phyloP scores from a whole-genome alignment of 2,888 invertebrate genomes.

The Perizoma flavofasciatum region DNA sequence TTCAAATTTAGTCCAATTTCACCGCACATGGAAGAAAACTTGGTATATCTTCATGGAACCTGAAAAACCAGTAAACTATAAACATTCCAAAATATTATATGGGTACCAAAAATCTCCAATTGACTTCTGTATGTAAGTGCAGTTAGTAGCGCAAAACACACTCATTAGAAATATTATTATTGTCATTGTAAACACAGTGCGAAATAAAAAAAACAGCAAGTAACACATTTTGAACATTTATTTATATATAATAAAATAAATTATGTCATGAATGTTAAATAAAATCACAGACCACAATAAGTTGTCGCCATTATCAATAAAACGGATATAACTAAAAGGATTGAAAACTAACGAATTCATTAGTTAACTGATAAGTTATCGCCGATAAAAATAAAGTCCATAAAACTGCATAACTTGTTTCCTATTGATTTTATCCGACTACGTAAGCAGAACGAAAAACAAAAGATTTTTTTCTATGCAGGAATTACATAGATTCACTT shows the following conservation, averaged over 20 bases:
- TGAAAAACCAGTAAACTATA: conserved; percentile 49
- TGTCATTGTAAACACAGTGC: conserved; percentile 3
- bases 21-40: conserved; percentile 22
- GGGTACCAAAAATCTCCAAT: background rate
- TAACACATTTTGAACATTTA: conserved; percentile 51
- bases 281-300: conserved; percentile 56
- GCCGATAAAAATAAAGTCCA: background rate
- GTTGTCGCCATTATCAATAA: conserved; percentile 26
- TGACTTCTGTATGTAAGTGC: background rate
- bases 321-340: background rate
- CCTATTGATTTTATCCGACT: conserved; percentile 2
- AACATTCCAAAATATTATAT: conserved; percentile 11
- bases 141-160: conserved; percentile 26
- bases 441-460: background rate
- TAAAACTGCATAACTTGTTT: conserved; percentile 3
- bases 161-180: too few species aligned
- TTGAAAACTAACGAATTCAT: conserved; percentile 9
- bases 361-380: conserved; percentile 13
- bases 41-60: conserved; percentile 42
- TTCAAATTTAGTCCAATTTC: conserved; percentile 24
- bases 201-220: conserved; percentile 39
- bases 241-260: conserved; percentile 54
- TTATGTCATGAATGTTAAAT: conserved; percentile 58
- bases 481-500: too few species aligned
- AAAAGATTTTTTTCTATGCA: too few species aligned